phyloP scores from a whole-genome alignment of 2,113 vertebrate species.

The Sorex fumeus region DNA sequence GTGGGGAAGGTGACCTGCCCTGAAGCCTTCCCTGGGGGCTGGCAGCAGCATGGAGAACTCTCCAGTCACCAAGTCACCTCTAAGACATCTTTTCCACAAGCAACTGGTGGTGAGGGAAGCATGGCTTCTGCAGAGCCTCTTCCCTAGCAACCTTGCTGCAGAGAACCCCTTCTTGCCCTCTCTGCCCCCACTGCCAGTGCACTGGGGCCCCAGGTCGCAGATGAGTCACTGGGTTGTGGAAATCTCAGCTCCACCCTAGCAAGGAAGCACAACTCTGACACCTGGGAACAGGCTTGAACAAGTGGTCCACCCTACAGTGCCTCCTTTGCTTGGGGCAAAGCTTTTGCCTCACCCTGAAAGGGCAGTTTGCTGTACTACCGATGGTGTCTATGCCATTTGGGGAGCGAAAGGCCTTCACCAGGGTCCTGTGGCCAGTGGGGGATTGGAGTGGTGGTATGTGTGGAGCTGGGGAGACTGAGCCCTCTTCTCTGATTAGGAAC shows the following conservation, averaged over 20 bases:
- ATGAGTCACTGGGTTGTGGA: constrained; percentile 22
- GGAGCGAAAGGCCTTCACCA: background rate
- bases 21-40: background rate
- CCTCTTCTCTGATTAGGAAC: background rate
- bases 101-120: background rate
- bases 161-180: too few relatives aligned
- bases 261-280: background rate
- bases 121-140: background rate
- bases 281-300: constrained; percentile 65
- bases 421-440: background rate
- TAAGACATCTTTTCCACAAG: background rate
- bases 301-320: background rate
- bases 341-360: background rate
- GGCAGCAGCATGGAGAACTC: background rate
- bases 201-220: background rate
- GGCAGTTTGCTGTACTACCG: background rate
- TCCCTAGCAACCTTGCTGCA: background rate
- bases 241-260: constrained; percentile 23
- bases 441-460: too few relatives aligned
- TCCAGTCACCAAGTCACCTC: background rate
- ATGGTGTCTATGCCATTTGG: background rate
- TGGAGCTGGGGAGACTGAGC: too few relatives aligned
- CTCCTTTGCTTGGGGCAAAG: background rate
- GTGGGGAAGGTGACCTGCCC: background rate
- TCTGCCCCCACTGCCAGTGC: fast-evolving